phyloP scores from a whole-genome alignment of 1,140 invertebrate genomes.

The Eupeodes corollae region DNA sequence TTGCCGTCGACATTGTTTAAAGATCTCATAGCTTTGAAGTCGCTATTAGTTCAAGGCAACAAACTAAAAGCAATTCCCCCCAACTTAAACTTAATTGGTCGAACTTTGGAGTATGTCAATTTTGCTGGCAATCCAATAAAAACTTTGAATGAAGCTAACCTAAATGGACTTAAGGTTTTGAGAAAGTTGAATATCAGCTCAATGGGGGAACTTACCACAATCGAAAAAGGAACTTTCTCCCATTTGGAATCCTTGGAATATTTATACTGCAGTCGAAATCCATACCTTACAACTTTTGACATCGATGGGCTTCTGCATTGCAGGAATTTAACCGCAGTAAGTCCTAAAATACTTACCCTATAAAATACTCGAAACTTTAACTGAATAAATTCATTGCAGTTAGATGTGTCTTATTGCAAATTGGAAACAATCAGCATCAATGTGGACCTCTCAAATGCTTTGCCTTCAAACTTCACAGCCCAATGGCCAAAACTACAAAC shows the following conservation, averaged over 20 bases:
- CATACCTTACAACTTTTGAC: conserved; percentile 20
- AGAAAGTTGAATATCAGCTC: conserved; percentile 44
- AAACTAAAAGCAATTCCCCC: conserved; percentile 44
- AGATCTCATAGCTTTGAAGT: conserved; percentile 38
- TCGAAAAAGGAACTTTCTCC: conserved; percentile 42
- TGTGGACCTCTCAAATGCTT: conserved; percentile 17
- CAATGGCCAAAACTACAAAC: conserved; percentile 32
- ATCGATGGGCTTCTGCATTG: conserved; percentile 14
- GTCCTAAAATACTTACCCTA: background rate
- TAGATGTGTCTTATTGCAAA: conserved; percentile 39
- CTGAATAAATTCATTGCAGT: conserved; percentile 5
- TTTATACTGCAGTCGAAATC: conserved; percentile 23
- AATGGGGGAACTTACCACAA: conserved; percentile 40
- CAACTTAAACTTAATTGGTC: conserved; percentile 39
- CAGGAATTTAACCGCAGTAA: conserved; percentile 16
- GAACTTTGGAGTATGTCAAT: conserved; percentile 41
- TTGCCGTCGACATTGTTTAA: conserved; percentile 39
- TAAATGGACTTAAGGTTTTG: conserved; percentile 43
- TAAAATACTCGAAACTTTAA: background rate
- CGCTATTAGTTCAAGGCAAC: conserved; percentile 47
- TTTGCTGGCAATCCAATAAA: conserved; percentile 46
- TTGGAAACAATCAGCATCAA: conserved; percentile 35
- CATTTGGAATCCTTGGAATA: conserved; percentile 33
- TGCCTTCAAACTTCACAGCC: background rate
- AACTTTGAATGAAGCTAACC: conserved; percentile 43